Evolutionary conservation across 2,113 vertebrate genomes (phyloP).

Genomic region (Callocephalon fimbriatum): DNA sequence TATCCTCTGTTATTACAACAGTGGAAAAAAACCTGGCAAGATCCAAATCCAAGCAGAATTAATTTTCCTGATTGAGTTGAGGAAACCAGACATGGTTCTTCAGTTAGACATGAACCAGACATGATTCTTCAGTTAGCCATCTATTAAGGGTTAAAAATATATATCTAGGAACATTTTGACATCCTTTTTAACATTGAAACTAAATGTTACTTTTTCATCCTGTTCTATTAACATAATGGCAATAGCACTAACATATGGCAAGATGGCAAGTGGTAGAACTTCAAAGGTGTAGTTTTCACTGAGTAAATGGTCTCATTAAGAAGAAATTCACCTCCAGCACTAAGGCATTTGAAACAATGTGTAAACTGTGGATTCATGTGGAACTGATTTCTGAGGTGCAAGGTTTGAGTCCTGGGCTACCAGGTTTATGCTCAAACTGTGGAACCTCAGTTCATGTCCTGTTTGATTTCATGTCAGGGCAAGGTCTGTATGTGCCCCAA

Average conservation of each 20-base stretch:
- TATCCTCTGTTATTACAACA: background rate
- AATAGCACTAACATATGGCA: background rate
- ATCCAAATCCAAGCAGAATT: constrained; percentile 2
- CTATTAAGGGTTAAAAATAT: background rate
- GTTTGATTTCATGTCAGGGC: background rate
- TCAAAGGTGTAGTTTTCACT: accelerated
- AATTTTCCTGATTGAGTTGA: background rate
- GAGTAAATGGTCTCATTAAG: background rate
- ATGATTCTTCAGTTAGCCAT: background rate
- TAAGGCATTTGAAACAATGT: background rate
- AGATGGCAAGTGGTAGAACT: background rate
- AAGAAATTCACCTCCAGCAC: background rate
- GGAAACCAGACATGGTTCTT: background rate
- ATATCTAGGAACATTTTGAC: background rate
- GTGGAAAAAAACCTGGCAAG: background rate
- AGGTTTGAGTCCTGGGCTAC: background rate
- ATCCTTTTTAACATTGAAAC: background rate
- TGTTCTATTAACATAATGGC: background rate
- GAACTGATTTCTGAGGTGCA: background rate
- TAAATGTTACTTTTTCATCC: background rate
- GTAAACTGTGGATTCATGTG: background rate
- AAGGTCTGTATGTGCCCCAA: background rate
- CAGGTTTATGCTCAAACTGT: background rate
- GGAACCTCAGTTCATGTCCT: background rate
- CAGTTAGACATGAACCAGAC: background rate